phyloP scores from a whole-genome alignment of 2,113 vertebrate species.

The Gasterosteus nipponicus region DNA sequence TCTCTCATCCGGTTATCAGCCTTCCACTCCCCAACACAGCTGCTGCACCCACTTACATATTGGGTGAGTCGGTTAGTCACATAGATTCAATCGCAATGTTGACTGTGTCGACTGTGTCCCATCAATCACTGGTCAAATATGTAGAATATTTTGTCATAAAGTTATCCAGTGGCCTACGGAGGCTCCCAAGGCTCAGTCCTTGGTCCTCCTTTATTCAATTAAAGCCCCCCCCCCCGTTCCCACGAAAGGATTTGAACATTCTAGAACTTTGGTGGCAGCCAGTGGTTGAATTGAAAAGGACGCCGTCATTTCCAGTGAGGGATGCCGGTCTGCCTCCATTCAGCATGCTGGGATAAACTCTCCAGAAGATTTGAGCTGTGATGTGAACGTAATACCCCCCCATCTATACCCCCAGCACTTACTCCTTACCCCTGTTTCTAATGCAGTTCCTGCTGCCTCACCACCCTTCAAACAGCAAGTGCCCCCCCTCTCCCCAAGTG shows the following conservation, averaged over 20 bases:
- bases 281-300: neutral
- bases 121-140: too few species aligned
- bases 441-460: slow-evolving; percentile 66
- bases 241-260: neutral
- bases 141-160: neutral
- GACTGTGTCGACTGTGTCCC: neutral
- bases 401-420: neutral
- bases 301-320: neutral
- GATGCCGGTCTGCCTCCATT: neutral
- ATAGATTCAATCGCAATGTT: neutral
- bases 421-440: slow-evolving; percentile 3
- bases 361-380: neutral
- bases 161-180: neutral
- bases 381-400: neutral
- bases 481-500: slow-evolving; percentile 76
- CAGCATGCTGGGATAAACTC: neutral
- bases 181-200: neutral
- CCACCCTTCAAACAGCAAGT: slow-evolving; percentile 36
- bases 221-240: neutral
- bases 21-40: slow-evolving; percentile 32
- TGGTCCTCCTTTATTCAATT: neutral
- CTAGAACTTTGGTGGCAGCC: neutral
- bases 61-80: slow-evolving; percentile 50
- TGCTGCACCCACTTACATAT: slow-evolving; percentile 57
- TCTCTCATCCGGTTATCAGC: slow-evolving; percentile 46